Base-by-base conservation (phyloP, 2,888 invertebrate species). In the Drosophila meridiana region DNA sequence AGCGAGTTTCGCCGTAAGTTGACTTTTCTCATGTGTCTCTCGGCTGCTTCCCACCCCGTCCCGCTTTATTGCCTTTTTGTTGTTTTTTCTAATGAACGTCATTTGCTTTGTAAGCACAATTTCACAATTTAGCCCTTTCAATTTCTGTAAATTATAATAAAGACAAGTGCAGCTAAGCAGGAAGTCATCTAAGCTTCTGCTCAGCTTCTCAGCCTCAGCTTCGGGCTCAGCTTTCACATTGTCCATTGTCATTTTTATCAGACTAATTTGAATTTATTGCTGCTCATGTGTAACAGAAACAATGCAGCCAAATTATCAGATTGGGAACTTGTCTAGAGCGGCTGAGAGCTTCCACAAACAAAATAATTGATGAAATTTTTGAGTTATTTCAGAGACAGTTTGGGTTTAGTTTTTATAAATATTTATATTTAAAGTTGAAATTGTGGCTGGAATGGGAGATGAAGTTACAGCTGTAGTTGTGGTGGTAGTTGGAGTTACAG, bases 141-240 rank as follows among this genome's bases (percentile, higher is more conserved):
- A 90, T 91, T 91, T 87, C 80, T 73, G 74, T 86, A 91, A 87
- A 90, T 87, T 91, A 86, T 80, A 77, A 89, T 80, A 90, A 83
- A 82, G 82, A 64, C 75, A 71, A 67, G 65, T 63, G 71, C 52
- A 48, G 58, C 42, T 45, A 32, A 57, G 42, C 59, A 38, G 70
- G 57, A 63, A 70, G 57, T 67, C 58, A 59, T 43, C 55, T 45
- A n/a, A 8, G 40, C 56, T 20, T 20, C 53, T 20, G 28, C 52
- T 59, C 36, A 53, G 36, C 36, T 8, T 14, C 36, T 47, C 60
- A 57, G 56, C 47, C 56, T 34, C 34, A 8, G 28, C 13, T 48
- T 53, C 60, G 43, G 43, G 57, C 48, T 62, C 60, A 57, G 40
- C 40, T 48, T 56, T 28, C 60, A 40, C 56, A 62, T 62, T 58